phyloP scores from a whole-genome alignment of 2,888 invertebrate species.

The Ichneumon xanthorius region DNA sequence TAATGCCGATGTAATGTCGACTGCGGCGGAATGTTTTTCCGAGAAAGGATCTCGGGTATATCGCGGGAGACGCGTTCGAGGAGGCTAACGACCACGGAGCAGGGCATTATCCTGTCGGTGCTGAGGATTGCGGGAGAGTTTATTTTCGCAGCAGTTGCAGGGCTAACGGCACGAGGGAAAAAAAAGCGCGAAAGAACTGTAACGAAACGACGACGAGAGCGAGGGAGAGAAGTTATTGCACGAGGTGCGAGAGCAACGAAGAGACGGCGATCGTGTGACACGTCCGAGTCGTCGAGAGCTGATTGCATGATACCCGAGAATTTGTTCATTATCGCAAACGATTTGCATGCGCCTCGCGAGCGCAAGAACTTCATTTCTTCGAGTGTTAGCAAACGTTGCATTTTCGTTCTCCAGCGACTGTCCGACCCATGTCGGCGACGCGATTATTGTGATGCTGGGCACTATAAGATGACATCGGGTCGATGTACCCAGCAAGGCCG shows the following conservation, averaged over 20 bases:
- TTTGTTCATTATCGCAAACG: conserved; percentile 46
- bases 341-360: conserved; percentile 25
- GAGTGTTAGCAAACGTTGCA: conserved; percentile 44
- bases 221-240: not conserved
- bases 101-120: conserved; percentile 51
- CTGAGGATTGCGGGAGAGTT: conserved; percentile 34
- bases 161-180: conserved; percentile 8
- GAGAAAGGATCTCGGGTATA: conserved; percentile 52
- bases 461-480: conserved; percentile 32
- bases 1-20: not conserved
- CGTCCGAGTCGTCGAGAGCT: conserved; percentile 31
- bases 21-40: conserved; percentile 43
- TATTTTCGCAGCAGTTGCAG: conserved; percentile 34
- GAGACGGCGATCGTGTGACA: conserved; percentile 26
- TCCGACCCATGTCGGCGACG: conserved; percentile 2
- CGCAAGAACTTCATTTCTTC: not conserved
- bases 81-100: conserved; percentile 52
- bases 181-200: conserved; percentile 25
- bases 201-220: conserved; percentile 31
- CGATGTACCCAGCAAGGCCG: conserved; percentile 39
- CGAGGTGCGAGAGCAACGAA: conserved; percentile 41
- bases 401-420: conserved; percentile 15
- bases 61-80: conserved; percentile 31
- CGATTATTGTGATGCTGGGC: conserved; percentile 24
- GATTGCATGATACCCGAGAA: conserved; percentile 62